Evolutionary conservation across 2,113 vertebrate species (phyloP).

Genomic region (Pterocles gutturalis): DNA sequence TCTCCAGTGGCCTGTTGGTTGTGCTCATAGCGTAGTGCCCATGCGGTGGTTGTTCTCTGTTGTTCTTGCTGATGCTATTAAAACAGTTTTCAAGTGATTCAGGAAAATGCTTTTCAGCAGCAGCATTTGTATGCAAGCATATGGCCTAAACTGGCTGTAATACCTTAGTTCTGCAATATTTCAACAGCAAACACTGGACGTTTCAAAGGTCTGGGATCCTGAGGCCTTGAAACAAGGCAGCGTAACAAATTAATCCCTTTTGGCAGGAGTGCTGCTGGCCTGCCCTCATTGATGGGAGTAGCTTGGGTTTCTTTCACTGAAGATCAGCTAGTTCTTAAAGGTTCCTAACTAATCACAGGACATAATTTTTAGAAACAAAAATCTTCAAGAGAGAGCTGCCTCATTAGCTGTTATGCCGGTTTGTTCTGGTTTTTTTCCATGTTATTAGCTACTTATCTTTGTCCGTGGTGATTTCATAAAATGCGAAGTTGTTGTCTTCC

Average conservation of each 20-base stretch:
- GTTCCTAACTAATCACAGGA: background rate
- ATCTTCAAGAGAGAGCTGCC: background rate
- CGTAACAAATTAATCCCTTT: background rate
- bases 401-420: background rate
- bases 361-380: background rate
- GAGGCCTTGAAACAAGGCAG: background rate
- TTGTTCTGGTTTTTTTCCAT: conserved; percentile 72
- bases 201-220: background rate
- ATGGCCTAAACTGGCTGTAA: background rate
- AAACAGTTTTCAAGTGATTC: background rate
- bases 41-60: background rate
- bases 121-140: background rate
- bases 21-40: background rate
- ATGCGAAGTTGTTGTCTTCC: conserved; percentile 5
- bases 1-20: background rate
- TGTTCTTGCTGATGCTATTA: background rate
- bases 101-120: background rate
- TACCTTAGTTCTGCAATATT: background rate
- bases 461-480: conserved; percentile 63
- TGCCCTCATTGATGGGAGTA: background rate
- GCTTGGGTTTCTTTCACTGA: background rate
- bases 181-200: background rate
- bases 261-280: background rate
- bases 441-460: conserved; percentile 75
- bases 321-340: background rate